phyloP scores from a whole-genome alignment of 2,888 invertebrate genomes.

The Hartigia nigra region DNA sequence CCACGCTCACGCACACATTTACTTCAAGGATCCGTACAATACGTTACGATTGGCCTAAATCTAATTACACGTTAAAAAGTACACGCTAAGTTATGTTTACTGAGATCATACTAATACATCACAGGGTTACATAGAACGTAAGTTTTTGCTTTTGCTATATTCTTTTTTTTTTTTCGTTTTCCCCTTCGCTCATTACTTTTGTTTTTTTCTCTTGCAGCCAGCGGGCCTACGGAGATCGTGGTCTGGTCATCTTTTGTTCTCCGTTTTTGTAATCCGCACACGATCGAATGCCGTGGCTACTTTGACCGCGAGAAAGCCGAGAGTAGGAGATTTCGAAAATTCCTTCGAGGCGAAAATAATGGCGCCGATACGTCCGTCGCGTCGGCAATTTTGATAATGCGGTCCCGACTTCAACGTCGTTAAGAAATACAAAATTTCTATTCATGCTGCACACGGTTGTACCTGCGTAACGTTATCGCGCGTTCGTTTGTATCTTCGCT shows the following conservation, averaged over 20 bases:
- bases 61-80: constrained; percentile 57
- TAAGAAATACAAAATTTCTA: background rate
- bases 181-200: constrained; percentile 19
- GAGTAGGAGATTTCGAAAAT: too few species aligned
- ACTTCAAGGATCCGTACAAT: constrained; percentile 7
- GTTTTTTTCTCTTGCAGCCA: constrained; percentile 26
- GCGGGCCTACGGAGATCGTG: constrained; percentile 23
- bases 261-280: constrained; percentile 29
- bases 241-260: constrained; percentile 24
- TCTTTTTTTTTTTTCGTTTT: constrained; percentile 3
- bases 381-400: background rate
- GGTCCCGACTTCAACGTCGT: background rate
- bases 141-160: constrained; percentile 38
- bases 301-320: too few species aligned
- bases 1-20: constrained; percentile 19
- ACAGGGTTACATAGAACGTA: constrained; percentile 65
- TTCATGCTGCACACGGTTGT: background rate
- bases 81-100: constrained; percentile 63
- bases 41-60: constrained; percentile 20
- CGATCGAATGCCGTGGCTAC: too few species aligned
- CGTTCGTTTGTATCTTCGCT: background rate
- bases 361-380: background rate
- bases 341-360: too few species aligned
- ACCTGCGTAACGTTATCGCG: background rate
- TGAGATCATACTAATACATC: constrained; percentile 67